These are phyloP conservation scores for Pinna nobilis DNA, from an alignment of 1,140 invertebrate genomes.

Conservation along the genomic window DNA sequence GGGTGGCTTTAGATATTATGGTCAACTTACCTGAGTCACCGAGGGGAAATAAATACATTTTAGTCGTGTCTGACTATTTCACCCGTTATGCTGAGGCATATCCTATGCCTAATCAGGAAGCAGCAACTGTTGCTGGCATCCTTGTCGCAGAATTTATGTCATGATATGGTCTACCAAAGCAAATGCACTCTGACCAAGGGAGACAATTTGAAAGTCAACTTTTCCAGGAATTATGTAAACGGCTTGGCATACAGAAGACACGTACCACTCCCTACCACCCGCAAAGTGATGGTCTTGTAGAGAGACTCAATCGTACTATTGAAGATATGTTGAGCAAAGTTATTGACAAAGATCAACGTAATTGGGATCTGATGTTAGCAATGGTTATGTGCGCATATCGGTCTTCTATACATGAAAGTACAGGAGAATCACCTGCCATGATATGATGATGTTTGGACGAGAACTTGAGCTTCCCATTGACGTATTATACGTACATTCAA, in stretches of 20 bases:
- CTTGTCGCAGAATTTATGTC: constrained; percentile 62
- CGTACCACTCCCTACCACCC: constrained; percentile 39
- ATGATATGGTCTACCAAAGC: constrained; percentile 66
- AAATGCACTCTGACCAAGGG: constrained; percentile 69
- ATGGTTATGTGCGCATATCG: constrained; percentile 34
- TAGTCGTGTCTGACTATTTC: constrained; percentile 9
- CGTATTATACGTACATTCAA: background rate
- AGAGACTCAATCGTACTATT: constrained; percentile 35
- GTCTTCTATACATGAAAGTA: constrained; percentile 23
- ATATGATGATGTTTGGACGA: constrained; percentile 26
- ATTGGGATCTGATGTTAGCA: constrained; percentile 36
- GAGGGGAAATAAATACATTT: background rate
- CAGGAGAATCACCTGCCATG: constrained; percentile 15
- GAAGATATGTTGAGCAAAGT: constrained; percentile 20
- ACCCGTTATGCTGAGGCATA: constrained; percentile 10
- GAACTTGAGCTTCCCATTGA: constrained; percentile 23
- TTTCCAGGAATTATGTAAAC: constrained; percentile 36
- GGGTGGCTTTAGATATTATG: constrained; percentile 12
- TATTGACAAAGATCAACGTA: constrained; percentile 1
- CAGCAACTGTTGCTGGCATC: constrained; percentile 34
- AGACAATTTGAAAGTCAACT: constrained; percentile 33
- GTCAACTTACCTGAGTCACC: background rate
- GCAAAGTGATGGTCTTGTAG: constrained; percentile 42
- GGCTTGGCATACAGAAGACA: constrained; percentile 27
- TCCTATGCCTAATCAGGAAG: constrained; percentile 10